Percentiles rank a stretch among this genome's conserved stretches.
These are phyloP conservation scores for Todiramphus saurophagus DNA, from an alignment of 2,113 vertebrate species.

Conservation along the genomic window DNA sequence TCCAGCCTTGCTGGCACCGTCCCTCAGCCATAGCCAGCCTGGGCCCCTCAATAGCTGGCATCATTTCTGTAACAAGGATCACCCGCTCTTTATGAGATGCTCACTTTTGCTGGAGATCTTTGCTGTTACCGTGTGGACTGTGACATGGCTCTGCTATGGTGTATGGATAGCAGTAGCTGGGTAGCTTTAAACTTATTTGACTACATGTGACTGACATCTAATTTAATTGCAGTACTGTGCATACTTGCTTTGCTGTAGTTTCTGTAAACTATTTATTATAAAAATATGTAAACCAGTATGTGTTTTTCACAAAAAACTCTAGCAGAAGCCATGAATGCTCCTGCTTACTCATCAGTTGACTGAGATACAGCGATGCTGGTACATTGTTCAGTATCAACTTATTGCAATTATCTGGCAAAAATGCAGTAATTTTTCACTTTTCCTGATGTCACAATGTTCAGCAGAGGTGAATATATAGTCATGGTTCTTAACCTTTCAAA, in stretches of 20 bases:
- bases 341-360: neutral
- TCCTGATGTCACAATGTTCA: neutral
- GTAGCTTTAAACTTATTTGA: neutral
- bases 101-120: neutral
- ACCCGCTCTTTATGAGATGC: rapidly evolving
- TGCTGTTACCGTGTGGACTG: neutral
- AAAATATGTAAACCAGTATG: neutral
- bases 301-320: neutral
- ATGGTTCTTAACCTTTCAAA: neutral
- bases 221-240: neutral
- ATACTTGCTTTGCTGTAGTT: neutral
- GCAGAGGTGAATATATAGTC: neutral
- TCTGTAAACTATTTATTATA: neutral
- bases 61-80: neutral
- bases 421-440: neutral
- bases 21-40: neutral
- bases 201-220: neutral
- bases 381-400: neutral
- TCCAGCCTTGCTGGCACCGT: neutral
- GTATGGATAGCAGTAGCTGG: neutral
- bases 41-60: neutral
- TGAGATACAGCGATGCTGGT: neutral
- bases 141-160: neutral
- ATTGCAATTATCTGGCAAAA: neutral
- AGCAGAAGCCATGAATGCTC: neutral